Conservation (phyloP, 2,797 vertebrate genomes). For the Balearica regulorum region DNA sequence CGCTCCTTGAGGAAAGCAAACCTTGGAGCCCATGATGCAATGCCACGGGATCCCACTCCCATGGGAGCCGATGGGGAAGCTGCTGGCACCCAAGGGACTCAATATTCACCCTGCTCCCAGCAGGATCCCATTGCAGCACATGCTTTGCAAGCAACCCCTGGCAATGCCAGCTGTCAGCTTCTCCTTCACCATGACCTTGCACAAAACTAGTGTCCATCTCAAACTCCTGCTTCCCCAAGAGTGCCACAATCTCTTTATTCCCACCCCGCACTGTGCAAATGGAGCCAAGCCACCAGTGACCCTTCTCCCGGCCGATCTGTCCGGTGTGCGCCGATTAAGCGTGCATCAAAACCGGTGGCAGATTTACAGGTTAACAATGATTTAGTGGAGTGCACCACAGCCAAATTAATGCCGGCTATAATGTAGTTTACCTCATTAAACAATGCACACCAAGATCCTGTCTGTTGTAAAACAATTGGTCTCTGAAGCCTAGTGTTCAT, state of each 20-base stretch:
- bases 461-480: conserved; percentile 79
- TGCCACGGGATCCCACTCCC: not conserved
- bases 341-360: conserved; percentile 54
- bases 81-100: not conserved
- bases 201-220: not conserved
- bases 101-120: not conserved
- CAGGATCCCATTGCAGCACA: fast-evolving
- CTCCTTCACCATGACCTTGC: not conserved
- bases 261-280: fast-evolving
- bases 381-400: conserved; percentile 59
- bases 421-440: conserved; percentile 82
- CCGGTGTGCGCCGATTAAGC: not conserved
- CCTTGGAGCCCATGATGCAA: not conserved
- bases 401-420: conserved; percentile 72
- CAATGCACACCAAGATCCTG: conserved; percentile 76
- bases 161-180: not conserved
- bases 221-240: not conserved
- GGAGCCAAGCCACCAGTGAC: not conserved
- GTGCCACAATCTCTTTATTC: not conserved
- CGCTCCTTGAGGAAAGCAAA: not conserved
- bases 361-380: conserved; percentile 76
- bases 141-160: not conserved
- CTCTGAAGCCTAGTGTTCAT: conserved; percentile 81
- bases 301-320: not conserved
- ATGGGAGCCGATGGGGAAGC: not conserved